Conservation (phyloP, 2,113 vertebrate species). For the Limnothrissa miodon region DNA sequence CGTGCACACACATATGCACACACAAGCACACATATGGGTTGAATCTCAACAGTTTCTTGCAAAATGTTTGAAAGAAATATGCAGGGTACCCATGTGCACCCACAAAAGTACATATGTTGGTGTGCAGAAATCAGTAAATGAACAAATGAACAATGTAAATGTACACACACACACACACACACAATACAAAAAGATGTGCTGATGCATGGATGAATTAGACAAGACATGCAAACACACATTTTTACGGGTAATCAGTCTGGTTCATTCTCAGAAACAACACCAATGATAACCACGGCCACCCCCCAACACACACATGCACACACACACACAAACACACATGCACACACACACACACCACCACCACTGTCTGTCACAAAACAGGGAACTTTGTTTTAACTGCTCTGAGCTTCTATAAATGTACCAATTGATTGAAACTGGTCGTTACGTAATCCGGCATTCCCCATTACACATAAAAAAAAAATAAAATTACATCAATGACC, state of each 20-base stretch:
- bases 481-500: neutral
- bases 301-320: too few species aligned
- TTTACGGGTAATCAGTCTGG: neutral
- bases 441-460: neutral
- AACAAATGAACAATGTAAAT: slow-evolving; percentile 53
- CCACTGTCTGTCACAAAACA: slow-evolving; percentile 46
- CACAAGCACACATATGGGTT: neutral
- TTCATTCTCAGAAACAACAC: neutral
- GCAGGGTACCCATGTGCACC: slow-evolving; percentile 43
- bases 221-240: neutral
- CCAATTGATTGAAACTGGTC: slow-evolving; percentile 31
- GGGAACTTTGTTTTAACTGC: slow-evolving; percentile 59
- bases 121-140: slow-evolving; percentile 35
- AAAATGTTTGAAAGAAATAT: neutral
- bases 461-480: neutral
- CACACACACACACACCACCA: too few species aligned
- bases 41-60: neutral
- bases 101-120: neutral
- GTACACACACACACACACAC: slow-evolving; percentile 33
- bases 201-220: neutral
- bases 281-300: neutral
- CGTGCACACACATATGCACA: neutral
- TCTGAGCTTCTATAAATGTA: slow-evolving; percentile 54
- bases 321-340: too few species aligned
- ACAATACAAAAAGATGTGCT: neutral